Base-by-base conservation (phyloP, 2,113 vertebrate genomes). In the Rhodinocichla rosea region DNA sequence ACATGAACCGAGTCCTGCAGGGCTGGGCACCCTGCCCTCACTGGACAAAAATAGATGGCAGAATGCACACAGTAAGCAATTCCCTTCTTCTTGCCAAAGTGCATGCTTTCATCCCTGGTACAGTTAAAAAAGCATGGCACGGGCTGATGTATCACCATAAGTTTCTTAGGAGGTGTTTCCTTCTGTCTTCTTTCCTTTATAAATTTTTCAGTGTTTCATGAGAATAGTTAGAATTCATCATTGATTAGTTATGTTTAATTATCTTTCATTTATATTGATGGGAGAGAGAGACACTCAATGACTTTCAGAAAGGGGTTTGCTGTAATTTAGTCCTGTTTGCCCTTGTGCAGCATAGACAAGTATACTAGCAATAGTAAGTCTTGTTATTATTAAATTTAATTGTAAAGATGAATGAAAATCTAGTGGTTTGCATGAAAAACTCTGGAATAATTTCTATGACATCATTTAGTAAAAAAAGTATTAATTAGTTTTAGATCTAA, bases 1-100 rank as follows among this genome's bases (percentile, higher is more conserved):
- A 42, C 12, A 44, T 45, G 50, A 42, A 40, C 32, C 0, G 1
- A 67, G 64, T 47, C 35, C 65, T 71, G 11, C 33, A 44, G 65
- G 15, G 22, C 70, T 71, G 81, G 59, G 69, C 3, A 0, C 24
- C 13, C 24, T 87, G 84, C 33, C 87, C 47, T 89, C 1, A 0
- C 60, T 71, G 39, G 24, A 24, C 77, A 91, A 95, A 96, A 96
- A 89, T 56, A 94, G 92, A 63, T 89, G 65, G 39, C 44, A 91
- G 93, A 84, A 92, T 52, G 60, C 11, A 71, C 47, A 10, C 1
- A 7, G 84, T 84, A 75, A 96, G 73, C 59, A 69, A 56, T 81
- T 92, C 14, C 11, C 35, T 53, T 74, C 68, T 79, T 86, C 64
- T 80, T 91, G 65, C 33, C 83, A 81, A 84, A 78, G 33, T 2